These are phyloP conservation scores for Ditula angustiorana DNA, from an alignment of 2,888 invertebrate species.

Conservation along the genomic window DNA sequence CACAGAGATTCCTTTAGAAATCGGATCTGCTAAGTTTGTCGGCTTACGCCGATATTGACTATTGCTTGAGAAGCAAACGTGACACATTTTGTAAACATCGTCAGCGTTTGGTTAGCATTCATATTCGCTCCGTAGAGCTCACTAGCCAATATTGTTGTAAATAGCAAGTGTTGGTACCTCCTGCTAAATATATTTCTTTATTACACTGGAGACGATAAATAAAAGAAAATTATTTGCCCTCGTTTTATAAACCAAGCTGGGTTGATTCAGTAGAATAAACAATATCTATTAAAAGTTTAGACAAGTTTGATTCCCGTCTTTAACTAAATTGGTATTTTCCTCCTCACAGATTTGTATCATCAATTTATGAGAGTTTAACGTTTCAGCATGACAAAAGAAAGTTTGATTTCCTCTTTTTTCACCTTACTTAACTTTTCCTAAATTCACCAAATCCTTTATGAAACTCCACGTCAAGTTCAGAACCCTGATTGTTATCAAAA, in stretches of 20 bases:
- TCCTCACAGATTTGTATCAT: conserved; percentile 10
- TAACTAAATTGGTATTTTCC: not conserved
- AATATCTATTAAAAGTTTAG: conserved; percentile 5
- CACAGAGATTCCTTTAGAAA: conserved; percentile 26
- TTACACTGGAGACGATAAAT: not conserved
- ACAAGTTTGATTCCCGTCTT: not conserved
- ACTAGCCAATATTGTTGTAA: conserved; percentile 29
- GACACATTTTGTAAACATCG: conserved; percentile 77
- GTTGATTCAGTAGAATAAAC: not conserved
- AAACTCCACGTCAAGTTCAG: conserved; percentile 2
- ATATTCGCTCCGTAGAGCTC: conserved; percentile 15
- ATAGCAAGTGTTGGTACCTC: conserved; percentile 15
- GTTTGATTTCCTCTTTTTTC: not conserved
- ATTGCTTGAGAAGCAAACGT: conserved; percentile 63
- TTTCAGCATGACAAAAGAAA: not conserved
- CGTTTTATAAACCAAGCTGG: too few relatives aligned
- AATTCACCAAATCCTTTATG: not conserved
- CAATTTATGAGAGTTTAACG: not conserved
- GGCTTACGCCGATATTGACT: conserved; percentile 50
- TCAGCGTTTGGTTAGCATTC: conserved; percentile 62
- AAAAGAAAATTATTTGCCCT: too few relatives aligned
- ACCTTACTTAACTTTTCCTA: not conserved
- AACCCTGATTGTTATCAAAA: conserved; percentile 3
- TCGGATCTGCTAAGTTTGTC: conserved; percentile 52
- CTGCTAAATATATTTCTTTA: not conserved